Conservation (phyloP, 2,797 vertebrate genomes). For the Silurus lanzhouensis region DNA sequence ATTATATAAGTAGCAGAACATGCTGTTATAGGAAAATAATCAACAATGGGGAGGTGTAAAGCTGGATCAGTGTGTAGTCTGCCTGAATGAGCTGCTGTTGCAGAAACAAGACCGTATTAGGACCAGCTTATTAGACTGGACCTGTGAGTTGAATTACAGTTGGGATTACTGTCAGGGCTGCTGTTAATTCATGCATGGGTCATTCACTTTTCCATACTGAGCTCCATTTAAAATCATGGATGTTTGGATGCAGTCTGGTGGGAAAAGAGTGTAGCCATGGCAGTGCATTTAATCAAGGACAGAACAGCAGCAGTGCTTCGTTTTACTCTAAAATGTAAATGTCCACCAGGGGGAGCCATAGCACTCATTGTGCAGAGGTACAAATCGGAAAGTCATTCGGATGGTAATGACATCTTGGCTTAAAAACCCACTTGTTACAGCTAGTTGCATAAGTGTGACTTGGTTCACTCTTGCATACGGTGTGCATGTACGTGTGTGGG, state of each 20-base stretch:
- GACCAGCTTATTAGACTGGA: background rate
- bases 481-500: background rate
- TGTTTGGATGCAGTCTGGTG: background rate
- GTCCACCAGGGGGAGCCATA: slow-evolving; percentile 20
- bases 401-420: background rate
- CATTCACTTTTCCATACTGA: background rate
- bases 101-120: background rate
- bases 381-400: background rate
- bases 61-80: background rate
- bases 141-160: background rate
- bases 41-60: background rate
- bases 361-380: background rate
- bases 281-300: too few relatives aligned
- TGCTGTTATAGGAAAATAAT: background rate
- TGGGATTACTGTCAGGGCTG: background rate
- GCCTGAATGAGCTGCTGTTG: background rate
- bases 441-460: background rate
- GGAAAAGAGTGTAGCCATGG: too few relatives aligned
- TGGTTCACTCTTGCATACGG: background rate
- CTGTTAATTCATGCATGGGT: background rate
- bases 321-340: background rate
- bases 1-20: background rate
- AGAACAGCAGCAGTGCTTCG: background rate
- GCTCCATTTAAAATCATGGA: background rate
- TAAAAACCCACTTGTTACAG: background rate